Evolutionary conservation across 2,113 vertebrate genomes (phyloP), one percentile per base, ranked within the genome.

Genomic region (Notarius lentiginosus): DNA sequence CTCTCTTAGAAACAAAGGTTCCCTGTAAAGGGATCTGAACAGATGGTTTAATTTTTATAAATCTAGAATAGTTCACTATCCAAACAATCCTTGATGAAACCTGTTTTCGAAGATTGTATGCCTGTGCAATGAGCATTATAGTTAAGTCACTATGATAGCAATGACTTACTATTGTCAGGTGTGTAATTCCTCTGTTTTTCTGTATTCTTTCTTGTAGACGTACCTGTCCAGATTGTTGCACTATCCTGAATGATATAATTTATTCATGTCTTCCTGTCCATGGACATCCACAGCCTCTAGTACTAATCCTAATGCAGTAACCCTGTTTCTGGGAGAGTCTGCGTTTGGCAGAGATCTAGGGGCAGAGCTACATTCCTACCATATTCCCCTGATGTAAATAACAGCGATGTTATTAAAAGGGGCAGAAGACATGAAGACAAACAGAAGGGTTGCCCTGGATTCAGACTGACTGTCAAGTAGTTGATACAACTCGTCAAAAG

Each of bases 301-400:
- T 87, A 87, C 86, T 87, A 87, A 87, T 87, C 60, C 15, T 84
- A 49, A 49, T 84, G 27, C 73, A 87, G 72, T 83, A 83, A 83
- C 82, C 72, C 24, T 58, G n/a, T 80, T 56, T 27, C 10, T 86
- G 58, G 70, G 56, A 87, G 70, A 83, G 49, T 61, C 70, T 61
- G 58, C 17, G 22, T 77, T 87, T 87, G 79, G 34, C 20, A 27
- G 70, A 83, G 47, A 65, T 83, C 17, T 87, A 61, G 72, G 73
- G 63, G 47, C 72, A 68, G 60, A 56, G 22, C 60, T 68, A 68
- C 76, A 79, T 58, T 79, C 76, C 75, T 55, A 56, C 8, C 82
- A 77, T 68, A 80, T 84, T 84, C 63, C n/a, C 65, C 73, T 79
- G 72, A 76, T 63, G 49, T 63, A 68, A 82, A 66, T 76, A 47